Conservation (phyloP, 1,140 invertebrate genomes). For the Lepidostoma basale region DNA sequence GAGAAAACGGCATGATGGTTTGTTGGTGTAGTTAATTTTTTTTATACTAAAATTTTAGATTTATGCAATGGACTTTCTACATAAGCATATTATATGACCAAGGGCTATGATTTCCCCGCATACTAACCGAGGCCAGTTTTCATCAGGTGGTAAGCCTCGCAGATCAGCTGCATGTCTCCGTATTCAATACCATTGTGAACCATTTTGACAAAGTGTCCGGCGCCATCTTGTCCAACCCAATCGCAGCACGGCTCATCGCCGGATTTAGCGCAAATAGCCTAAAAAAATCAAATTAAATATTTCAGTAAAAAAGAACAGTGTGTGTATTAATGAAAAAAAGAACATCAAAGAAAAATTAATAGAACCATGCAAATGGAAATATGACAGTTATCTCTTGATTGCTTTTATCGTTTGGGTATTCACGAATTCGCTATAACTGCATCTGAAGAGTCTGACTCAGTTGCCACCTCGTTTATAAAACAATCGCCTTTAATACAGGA, state of each 20-base stretch:
- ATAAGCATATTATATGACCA: too few relatives aligned
- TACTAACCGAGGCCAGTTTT: constrained; percentile 68
- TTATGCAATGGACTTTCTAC: too few relatives aligned
- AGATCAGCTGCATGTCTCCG: constrained; percentile 99
- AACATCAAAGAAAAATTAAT: neutral
- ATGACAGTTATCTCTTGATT: too few relatives aligned
- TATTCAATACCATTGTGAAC: constrained; percentile 99
- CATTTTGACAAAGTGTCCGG: constrained; percentile 99
- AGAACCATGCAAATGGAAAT: neutral
- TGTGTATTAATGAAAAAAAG: neutral
- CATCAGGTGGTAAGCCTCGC: constrained; percentile 97
- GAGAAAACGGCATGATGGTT: too few relatives aligned
- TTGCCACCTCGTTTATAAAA: too few relatives aligned
- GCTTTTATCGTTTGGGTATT: too few relatives aligned
- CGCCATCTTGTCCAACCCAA: constrained; percentile 96
- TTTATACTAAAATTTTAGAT: too few relatives aligned
- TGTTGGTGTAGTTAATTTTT: too few relatives aligned
- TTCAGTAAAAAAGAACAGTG: neutral
- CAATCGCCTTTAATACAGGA: too few relatives aligned
- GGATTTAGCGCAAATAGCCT: constrained; percentile 90
- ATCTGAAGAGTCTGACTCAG: too few relatives aligned
- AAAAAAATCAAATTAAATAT: constrained; percentile 16
- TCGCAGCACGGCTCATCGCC: constrained; percentile 94
- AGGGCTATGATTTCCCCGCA: too few relatives aligned
- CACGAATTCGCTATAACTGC: too few relatives aligned